Evolutionary conservation across 2,113 vertebrate species (phyloP).

Genomic region (Megaleporinus macrocephalus): DNA sequence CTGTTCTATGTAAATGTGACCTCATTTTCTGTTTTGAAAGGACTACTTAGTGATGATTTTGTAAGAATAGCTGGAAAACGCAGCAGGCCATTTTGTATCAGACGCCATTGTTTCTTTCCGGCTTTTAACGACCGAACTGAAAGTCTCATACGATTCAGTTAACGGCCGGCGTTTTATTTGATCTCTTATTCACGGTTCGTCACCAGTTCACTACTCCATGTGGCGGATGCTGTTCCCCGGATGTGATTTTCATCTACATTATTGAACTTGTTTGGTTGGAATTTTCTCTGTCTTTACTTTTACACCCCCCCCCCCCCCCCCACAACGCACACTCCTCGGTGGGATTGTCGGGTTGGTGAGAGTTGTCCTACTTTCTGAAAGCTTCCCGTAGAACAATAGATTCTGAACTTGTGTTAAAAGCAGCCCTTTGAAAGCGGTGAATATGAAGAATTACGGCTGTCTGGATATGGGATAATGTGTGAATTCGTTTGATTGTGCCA

Average conservation of each 20-base stretch:
- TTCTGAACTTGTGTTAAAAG: conserved; percentile 19
- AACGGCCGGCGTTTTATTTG: neutral
- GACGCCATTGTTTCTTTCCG: neutral
- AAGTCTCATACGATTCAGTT: neutral
- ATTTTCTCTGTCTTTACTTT: conserved; percentile 42
- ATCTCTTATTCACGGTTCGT: conserved; percentile 25
- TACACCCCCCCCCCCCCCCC: conserved; percentile 28
- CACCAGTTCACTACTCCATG: neutral
- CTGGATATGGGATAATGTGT: conserved; percentile 38
- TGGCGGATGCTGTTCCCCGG: conserved; percentile 17
- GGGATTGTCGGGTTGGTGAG: conserved; percentile 39
- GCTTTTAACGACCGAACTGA: conserved; percentile 1
- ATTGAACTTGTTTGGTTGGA: conserved; percentile 49
- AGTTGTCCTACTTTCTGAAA: conserved; percentile 47
- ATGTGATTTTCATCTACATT: conserved; percentile 29
- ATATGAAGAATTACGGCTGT: conserved; percentile 25
- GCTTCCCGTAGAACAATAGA: conserved; percentile 40
- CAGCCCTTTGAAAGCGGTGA: conserved; percentile 16
- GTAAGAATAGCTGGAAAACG: conserved; percentile 4
- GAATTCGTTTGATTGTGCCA: conserved; percentile 41
- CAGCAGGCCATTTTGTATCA: conserved; percentile 20
- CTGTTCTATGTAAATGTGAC: conserved; percentile 46
- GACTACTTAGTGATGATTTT: conserved; percentile 32
- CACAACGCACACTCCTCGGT: conserved; percentile 26
- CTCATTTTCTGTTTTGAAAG: conserved; percentile 32